Percentiles rank a stretch among this genome's conserved stretches.
phyloP scores from a whole-genome alignment of 2,888 invertebrate genomes.

The Rhopalosiphum nymphaeae region DNA sequence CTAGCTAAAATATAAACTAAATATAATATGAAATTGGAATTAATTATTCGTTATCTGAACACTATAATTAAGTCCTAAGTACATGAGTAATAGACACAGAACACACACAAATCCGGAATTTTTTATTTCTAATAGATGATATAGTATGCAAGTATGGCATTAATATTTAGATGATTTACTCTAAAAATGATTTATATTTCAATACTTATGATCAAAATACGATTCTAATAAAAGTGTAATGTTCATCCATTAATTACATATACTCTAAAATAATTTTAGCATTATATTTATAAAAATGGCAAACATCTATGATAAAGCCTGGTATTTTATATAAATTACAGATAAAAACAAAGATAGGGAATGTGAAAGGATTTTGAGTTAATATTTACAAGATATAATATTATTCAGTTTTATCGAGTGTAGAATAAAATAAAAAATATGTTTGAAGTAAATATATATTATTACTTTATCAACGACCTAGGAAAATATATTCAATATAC shows the following conservation, averaged over 20 bases:
- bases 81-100: not conserved
- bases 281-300: not conserved
- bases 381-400: not conserved
- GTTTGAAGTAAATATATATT: not conserved
- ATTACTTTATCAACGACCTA: not conserved
- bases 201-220: not conserved
- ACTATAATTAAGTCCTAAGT: not conserved
- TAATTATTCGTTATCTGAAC: not conserved
- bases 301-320: not conserved
- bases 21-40: not conserved
- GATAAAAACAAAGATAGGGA: not conserved
- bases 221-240: not conserved
- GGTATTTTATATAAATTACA: not conserved
- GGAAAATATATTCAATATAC: not conserved
- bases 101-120: not conserved
- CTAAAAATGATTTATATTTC: not conserved
- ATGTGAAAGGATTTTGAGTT: not conserved
- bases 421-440: not conserved
- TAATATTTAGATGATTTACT: not conserved
- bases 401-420: not conserved
- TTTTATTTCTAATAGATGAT: not conserved
- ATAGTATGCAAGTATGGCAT: not conserved
- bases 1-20: not conserved
- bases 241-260: not conserved
- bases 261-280: not conserved